Conservation (phyloP, 2,888 invertebrate species). For the Argyresthia albistria region DNA sequence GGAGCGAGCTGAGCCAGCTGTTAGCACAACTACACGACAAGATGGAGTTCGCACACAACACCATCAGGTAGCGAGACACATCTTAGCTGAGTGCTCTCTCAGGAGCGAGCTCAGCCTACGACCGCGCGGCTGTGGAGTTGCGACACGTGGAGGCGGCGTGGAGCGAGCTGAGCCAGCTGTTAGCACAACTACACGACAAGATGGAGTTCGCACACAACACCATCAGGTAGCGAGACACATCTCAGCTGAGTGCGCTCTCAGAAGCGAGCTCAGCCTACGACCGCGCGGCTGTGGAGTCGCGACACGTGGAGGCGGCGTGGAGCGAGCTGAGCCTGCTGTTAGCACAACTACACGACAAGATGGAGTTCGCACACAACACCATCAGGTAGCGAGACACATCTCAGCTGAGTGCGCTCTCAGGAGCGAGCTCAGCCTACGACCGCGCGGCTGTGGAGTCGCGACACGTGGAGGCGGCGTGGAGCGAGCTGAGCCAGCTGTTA, state of each 20-base stretch:
- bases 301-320: slow-evolving; percentile 90
- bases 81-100: slow-evolving; percentile 1
- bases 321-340: slow-evolving; percentile 89
- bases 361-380: slow-evolving; percentile 94
- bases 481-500: slow-evolving; percentile 88
- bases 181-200: slow-evolving; percentile 92
- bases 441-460: slow-evolving; percentile 81
- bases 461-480: slow-evolving; percentile 90
- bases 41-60: slow-evolving; percentile 95
- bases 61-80: slow-evolving; percentile 69
- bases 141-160: slow-evolving; percentile 89
- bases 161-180: slow-evolving; percentile 88
- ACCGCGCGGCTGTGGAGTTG: slow-evolving; percentile 80
- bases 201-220: slow-evolving; percentile 96
- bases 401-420: slow-evolving; percentile 36
- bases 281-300: slow-evolving; percentile 80
- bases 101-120: slow-evolving; percentile 85
- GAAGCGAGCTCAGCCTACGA: slow-evolving; percentile 84
- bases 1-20: slow-evolving; percentile 90
- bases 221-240: slow-evolving; percentile 60
- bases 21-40: slow-evolving; percentile 92
- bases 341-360: slow-evolving; percentile 92
- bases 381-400: slow-evolving; percentile 59
- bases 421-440: slow-evolving; percentile 83
- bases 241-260: slow-evolving; percentile 30